Percentiles rank a stretch among this genome's conserved stretches.
phyloP scores from a whole-genome alignment of 2,113 vertebrate genomes.

The Candoia aspera region DNA sequence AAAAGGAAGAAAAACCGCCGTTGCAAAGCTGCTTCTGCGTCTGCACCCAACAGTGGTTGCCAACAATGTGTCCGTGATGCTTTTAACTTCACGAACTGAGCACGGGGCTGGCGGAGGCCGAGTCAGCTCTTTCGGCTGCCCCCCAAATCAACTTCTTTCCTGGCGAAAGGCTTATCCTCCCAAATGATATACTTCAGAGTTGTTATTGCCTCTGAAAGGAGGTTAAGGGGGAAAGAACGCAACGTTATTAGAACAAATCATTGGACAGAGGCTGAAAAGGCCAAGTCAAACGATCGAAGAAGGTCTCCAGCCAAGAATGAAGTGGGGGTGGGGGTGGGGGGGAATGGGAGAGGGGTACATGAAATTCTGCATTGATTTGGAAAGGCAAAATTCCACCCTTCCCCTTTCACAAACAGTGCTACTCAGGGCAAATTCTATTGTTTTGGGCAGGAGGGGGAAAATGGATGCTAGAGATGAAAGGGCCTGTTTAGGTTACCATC shows the following conservation, averaged over 20 bases:
- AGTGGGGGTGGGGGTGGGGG: too few relatives aligned
- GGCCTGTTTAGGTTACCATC: too few relatives aligned
- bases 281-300: too few relatives aligned
- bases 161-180: neutral
- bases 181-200: neutral
- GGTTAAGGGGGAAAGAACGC: neutral
- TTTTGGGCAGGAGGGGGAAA: too few relatives aligned
- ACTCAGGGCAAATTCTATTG: too few relatives aligned
- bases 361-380: too few relatives aligned
- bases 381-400: too few relatives aligned
- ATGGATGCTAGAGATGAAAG: too few relatives aligned
- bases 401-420: too few relatives aligned
- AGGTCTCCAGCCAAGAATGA: too few relatives aligned
- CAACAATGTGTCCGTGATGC: constrained; percentile 18
- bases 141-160: neutral
- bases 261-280: neutral
- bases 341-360: too few relatives aligned
- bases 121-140: constrained; percentile 19
- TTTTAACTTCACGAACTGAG: constrained; percentile 19
- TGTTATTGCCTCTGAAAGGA: neutral
- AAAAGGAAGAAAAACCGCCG: constrained; percentile 45
- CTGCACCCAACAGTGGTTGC: constrained; percentile 49
- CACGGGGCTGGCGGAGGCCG: neutral
- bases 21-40: constrained; percentile 44
- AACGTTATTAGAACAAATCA: neutral